Evolutionary conservation across 2,797 vertebrate species (phyloP), one percentile per base, ranked within the genome.

Genomic region (Sphenodon punctatus): DNA sequence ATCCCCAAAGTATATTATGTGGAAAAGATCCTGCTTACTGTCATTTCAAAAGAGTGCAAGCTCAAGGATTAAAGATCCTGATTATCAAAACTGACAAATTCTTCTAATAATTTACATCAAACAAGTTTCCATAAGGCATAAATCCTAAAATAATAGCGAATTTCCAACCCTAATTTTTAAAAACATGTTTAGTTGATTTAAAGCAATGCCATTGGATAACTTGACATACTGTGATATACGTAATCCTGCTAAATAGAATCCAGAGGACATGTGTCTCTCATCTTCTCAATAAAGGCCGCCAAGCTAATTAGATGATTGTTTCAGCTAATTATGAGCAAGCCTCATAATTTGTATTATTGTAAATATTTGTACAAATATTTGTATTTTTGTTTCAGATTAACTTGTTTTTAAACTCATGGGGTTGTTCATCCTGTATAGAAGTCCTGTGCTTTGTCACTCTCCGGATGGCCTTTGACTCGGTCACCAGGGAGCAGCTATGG

Each of bases 41-140:
- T 34, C 77, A 20, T 87, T 90, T 92, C 78, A 84, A 73, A 84
- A 38, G 5, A 75, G 6, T 51, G 75, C 0, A 1, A 32, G 32
- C 49, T 59, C 64, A 61, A 14, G 78, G 78, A 91, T 87, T 78
- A 76, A 68, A 78, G 49, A 82, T 42, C 61, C 45, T 84, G 22
- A 79, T 89, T 80, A 92, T 76, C 80, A 92, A 86, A 93, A 88
- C 20, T 56, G 71, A 83, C 23, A 88, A 78, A 78, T 85, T 82
- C 66, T 70, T 76, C 81, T 88, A 84, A 78, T 88, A 88, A 88
- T 75, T 88, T 91, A 85, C 78, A 84, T 86, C 70, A 90, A 81
- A 82, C 82, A 89, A 39, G 27, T 61, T 74, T 86, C 69, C 43
- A 77, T 43, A 78, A 89, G 83, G 55, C 65, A 79, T 32, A 90